Evolutionary conservation across 2,113 vertebrate genomes (phyloP).

Genomic region (Dolichotis patagonum): DNA sequence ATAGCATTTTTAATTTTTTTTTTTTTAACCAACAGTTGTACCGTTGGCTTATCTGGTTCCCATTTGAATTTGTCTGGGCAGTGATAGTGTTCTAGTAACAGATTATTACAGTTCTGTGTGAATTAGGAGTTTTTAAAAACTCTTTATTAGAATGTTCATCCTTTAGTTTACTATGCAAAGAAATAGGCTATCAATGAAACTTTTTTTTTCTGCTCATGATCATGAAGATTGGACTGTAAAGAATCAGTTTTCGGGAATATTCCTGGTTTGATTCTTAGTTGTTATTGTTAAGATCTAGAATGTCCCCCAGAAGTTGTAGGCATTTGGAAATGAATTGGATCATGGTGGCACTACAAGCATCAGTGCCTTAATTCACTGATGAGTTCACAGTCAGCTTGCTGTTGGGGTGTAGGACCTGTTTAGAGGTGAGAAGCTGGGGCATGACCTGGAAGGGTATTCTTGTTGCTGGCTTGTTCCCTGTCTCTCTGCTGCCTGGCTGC

Average conservation of each 20-base stretch:
- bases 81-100: not conserved
- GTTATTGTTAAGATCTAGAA: not conserved
- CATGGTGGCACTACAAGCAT: not conserved
- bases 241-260: not conserved
- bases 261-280: not conserved
- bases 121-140: conserved; percentile 8
- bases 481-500: not conserved
- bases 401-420: not conserved
- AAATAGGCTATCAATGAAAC: not conserved
- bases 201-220: conserved; percentile 29
- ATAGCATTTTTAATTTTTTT: not conserved
- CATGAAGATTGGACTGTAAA: not conserved
- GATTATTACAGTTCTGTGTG: not conserved
- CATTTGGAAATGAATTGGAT: not conserved
- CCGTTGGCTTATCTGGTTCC: accelerated
- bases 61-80: not conserved
- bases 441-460: not conserved
- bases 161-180: not conserved
- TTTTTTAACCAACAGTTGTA: accelerated
- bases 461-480: not conserved
- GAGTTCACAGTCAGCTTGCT: not conserved
- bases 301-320: not conserved
- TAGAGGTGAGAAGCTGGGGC: not conserved
- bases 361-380: not conserved
- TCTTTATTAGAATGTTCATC: not conserved